Conservation (phyloP, 1,140 invertebrate genomes). For the Drosophila repletoides region DNA sequence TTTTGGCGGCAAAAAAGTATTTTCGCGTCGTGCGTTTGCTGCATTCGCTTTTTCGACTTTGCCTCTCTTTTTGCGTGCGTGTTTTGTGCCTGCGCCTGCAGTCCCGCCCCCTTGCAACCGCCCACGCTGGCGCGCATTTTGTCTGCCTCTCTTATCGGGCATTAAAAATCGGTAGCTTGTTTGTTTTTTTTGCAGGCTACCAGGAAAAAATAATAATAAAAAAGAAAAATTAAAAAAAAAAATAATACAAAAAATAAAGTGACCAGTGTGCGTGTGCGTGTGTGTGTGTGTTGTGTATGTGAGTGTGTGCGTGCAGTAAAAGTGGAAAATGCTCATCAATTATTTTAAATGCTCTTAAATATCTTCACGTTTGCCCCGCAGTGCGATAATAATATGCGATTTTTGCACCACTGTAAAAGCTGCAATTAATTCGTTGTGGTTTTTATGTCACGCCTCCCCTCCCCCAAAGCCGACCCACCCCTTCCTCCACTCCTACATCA, state of each 20-base stretch:
- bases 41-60: no score
- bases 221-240: no score
- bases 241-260: conserved; percentile 28
- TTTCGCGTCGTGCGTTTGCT: conserved; percentile 9
- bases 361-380: conserved; percentile 26
- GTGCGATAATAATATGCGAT: no score
- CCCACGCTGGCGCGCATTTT: conserved; percentile 43
- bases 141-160: conserved; percentile 47
- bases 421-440: conserved; percentile 37
- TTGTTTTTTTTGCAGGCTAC: conserved; percentile 43
- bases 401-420: conserved; percentile 24
- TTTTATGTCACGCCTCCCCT: conserved; percentile 28
- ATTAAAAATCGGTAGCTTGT: conserved; percentile 52
- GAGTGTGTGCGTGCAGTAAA: conserved; percentile 22
- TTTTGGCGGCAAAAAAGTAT: conserved; percentile 19
- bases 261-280: conserved; percentile 6
- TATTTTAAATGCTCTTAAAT: conserved; percentile 61
- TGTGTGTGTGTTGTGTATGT: conserved; percentile 19
- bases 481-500: not conserved
- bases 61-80: conserved; percentile 8
- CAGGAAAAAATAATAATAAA: conserved; percentile 43
- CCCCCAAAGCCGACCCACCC: conserved; percentile 14
- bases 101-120: conserved; percentile 34
- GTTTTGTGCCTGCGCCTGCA: not conserved
- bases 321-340: conserved; percentile 63